Percentiles rank a stretch among this genome's conserved stretches.
These are phyloP conservation scores for Spheniscus humboldti DNA, from an alignment of 2,797 vertebrate genomes.

Conservation along the genomic window DNA sequence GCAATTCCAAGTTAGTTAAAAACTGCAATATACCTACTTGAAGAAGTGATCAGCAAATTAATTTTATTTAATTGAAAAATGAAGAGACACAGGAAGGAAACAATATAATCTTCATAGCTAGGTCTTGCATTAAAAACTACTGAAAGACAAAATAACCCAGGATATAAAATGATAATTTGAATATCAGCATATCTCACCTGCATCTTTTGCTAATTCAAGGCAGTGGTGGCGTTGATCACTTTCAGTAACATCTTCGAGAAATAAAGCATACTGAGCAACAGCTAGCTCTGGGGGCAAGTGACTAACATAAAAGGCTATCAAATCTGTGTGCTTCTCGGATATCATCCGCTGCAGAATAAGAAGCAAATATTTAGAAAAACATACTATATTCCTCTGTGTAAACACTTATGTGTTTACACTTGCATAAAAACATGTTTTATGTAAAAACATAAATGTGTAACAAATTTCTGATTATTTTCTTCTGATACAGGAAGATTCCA, in stretches of 20 bases:
- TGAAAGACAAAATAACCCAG: neutral
- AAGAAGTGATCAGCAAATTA: neutral
- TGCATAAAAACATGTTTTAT: neutral
- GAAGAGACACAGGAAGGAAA: neutral
- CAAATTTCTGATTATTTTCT: neutral
- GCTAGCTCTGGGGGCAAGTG: conserved; percentile 86
- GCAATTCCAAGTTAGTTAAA: neutral
- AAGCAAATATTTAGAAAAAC: neutral
- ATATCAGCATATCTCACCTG: conserved; percentile 75
- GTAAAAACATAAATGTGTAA: neutral
- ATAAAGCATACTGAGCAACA: conserved; percentile 85
- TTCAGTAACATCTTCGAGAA: conserved; percentile 87
- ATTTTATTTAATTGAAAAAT: neutral
- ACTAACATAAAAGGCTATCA: conserved; percentile 92
- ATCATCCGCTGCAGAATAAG: conserved; percentile 76
- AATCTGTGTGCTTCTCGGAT: conserved; percentile 82
- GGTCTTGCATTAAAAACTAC: neutral
- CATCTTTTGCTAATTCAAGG: conserved; percentile 87
- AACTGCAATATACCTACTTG: neutral
- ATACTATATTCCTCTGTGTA: neutral
- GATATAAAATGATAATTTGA: neutral
- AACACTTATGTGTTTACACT: neutral
- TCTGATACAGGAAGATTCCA: neutral
- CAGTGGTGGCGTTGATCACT: conserved; percentile 85
- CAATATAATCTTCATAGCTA: neutral